Evolutionary conservation across 2,113 vertebrate genomes (phyloP).

Genomic region (Scalopus aquaticus): DNA sequence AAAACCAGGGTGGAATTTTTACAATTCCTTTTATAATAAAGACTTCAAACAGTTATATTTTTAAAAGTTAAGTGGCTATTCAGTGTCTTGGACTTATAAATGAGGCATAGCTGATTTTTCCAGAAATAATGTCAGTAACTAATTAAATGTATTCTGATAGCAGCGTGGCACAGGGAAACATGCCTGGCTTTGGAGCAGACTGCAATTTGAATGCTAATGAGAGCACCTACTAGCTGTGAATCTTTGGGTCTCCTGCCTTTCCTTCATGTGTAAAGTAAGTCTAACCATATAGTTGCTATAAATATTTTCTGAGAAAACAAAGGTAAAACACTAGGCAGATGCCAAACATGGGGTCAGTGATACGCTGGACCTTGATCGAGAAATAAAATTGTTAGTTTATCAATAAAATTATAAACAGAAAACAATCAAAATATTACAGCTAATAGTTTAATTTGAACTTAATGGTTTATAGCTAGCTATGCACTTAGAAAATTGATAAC

Average conservation of each 20-base stretch:
- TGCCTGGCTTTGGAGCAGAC: background rate
- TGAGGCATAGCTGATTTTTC: background rate
- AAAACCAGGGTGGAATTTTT: background rate
- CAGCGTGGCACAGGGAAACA: background rate
- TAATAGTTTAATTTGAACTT: slow-evolving; percentile 24
- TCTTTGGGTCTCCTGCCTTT: background rate
- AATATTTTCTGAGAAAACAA: slow-evolving; percentile 37
- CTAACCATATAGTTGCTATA: background rate
- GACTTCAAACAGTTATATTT: background rate
- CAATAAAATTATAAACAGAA: slow-evolving; percentile 1
- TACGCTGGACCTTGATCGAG: background rate
- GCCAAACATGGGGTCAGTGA: background rate
- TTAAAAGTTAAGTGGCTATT: background rate
- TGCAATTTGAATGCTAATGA: background rate
- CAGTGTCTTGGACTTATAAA: background rate
- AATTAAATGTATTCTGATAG: background rate
- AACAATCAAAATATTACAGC: background rate
- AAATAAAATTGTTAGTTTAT: slow-evolving; percentile 1
- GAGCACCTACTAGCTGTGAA: background rate
- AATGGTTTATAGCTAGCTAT: background rate
- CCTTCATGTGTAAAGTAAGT: background rate
- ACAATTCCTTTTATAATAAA: background rate
- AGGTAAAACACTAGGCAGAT: background rate
- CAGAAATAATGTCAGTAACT: background rate
- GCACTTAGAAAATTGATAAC: slow-evolving; percentile 32